A percentile compares a stretch with the other conserved stretches of the same genome.
Evolutionary conservation across 2,888 invertebrate species (phyloP).

Genomic region (Metalampra italica): DNA sequence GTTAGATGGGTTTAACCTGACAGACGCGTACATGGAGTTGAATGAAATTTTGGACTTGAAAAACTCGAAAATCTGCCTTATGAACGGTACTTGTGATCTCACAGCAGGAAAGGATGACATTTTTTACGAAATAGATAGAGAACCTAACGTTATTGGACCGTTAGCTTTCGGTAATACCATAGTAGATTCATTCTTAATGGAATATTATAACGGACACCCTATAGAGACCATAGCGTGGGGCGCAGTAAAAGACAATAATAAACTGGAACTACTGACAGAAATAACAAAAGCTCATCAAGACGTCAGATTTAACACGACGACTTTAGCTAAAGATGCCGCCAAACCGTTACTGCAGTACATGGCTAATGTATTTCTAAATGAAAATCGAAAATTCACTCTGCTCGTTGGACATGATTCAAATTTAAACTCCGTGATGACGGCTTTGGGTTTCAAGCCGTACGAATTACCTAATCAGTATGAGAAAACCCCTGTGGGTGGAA

Average conservation of each 20-base stretch:
- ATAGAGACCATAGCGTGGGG: slow-evolving; percentile 54
- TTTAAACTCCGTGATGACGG: slow-evolving; percentile 36
- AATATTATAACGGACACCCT: slow-evolving; percentile 51
- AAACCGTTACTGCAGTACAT: slow-evolving; percentile 43
- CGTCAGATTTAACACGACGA: slow-evolving; percentile 43
- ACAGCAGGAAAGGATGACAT: slow-evolving; percentile 27
- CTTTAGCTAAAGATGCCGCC: slow-evolving; percentile 37
- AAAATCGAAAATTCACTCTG: slow-evolving; percentile 33
- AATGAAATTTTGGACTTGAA: slow-evolving; percentile 45
- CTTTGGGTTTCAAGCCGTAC: slow-evolving; percentile 41
- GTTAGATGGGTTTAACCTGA: slow-evolving; percentile 31
- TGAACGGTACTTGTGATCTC: slow-evolving; percentile 41
- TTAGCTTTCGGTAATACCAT: slow-evolving; percentile 37
- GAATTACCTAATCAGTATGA: slow-evolving; percentile 44
- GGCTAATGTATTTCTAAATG: slow-evolving; percentile 28
- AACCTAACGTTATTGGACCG: slow-evolving; percentile 47
- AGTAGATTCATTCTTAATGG: slow-evolving; percentile 57
- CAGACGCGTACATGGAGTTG: slow-evolving; percentile 32
- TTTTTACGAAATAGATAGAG: slow-evolving; percentile 32
- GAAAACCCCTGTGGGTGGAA: slow-evolving; percentile 54
- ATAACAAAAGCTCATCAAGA: slow-evolving; percentile 43
- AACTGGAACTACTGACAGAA: slow-evolving; percentile 41
- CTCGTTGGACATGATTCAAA: slow-evolving; percentile 62
- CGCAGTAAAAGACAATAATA: slow-evolving; percentile 28
- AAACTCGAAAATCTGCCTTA: slow-evolving; percentile 40